A percentile compares a stretch with the other conserved stretches of the same genome.
phyloP scores from a whole-genome alignment of 2,888 invertebrate genomes.

The Myopa testacea region DNA sequence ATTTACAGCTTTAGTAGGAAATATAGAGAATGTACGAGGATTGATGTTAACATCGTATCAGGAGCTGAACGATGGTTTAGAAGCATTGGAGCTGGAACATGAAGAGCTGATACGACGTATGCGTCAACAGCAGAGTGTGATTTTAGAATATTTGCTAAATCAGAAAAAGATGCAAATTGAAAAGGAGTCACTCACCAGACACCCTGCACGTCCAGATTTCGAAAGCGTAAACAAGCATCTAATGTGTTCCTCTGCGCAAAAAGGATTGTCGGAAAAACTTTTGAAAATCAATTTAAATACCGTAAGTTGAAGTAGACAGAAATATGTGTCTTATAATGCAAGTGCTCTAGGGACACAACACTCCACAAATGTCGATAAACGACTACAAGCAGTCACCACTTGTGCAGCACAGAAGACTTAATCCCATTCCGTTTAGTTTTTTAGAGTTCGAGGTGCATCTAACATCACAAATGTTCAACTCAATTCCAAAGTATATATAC shows the following conservation, averaged over 20 bases:
- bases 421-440: constrained; percentile 54
- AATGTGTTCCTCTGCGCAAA: constrained; percentile 25
- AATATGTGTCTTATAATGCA: neutral
- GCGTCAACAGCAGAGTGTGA: constrained; percentile 50
- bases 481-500: constrained; percentile 55
- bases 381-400: constrained; percentile 56
- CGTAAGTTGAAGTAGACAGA: neutral
- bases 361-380: constrained; percentile 52
- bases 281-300: constrained; percentile 35
- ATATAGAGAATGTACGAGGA: constrained; percentile 45
- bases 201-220: neutral
- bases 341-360: neutral
- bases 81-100: constrained; percentile 45
- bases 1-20: constrained; percentile 39
- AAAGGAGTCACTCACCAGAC: constrained; percentile 32
- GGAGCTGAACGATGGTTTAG: constrained; percentile 47
- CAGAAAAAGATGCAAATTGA: constrained; percentile 41
- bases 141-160: constrained; percentile 44
- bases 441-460: constrained; percentile 55
- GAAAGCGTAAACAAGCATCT: constrained; percentile 35
- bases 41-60: constrained; percentile 47
- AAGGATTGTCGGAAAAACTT: neutral
- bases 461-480: constrained; percentile 51
- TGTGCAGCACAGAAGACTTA: constrained; percentile 47
- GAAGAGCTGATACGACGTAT: constrained; percentile 49